These are phyloP conservation scores for Heterohyrax brucei DNA, from an alignment of 2,797 vertebrate species.

Conservation along the genomic window DNA sequence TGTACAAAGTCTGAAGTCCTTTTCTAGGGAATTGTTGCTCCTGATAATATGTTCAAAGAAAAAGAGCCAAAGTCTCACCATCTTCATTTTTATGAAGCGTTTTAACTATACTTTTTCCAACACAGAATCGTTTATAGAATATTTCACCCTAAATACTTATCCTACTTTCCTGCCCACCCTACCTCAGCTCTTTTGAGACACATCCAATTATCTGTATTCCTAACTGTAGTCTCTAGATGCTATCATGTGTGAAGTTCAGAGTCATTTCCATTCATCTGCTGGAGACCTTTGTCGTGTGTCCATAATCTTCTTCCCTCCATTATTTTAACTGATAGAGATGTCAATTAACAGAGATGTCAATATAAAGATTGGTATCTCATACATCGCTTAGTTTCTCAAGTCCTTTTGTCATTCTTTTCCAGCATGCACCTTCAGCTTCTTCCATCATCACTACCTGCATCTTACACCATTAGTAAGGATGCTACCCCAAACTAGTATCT, in stretches of 20 bases:
- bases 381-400: fast-evolving
- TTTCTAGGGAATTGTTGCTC: too few species aligned
- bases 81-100: too few species aligned
- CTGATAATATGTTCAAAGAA: too few species aligned
- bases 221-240: background rate
- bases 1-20: too few species aligned
- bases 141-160: background rate
- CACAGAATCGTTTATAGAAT: too few species aligned
- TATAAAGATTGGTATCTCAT: background rate
- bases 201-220: background rate
- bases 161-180: background rate
- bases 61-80: too few species aligned
- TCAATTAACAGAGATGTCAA: background rate
- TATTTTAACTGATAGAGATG: background rate
- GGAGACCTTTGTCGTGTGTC: background rate
- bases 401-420: background rate
- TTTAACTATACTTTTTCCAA: too few species aligned
- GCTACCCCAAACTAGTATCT: background rate
- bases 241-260: background rate
- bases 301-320: background rate
- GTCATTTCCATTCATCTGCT: background rate
- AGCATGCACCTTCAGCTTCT: background rate
- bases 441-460: background rate
- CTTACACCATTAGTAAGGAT: background rate
- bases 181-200: background rate